phyloP scores from a whole-genome alignment of 2,113 vertebrate genomes.

The Peromyscus leucopus region DNA sequence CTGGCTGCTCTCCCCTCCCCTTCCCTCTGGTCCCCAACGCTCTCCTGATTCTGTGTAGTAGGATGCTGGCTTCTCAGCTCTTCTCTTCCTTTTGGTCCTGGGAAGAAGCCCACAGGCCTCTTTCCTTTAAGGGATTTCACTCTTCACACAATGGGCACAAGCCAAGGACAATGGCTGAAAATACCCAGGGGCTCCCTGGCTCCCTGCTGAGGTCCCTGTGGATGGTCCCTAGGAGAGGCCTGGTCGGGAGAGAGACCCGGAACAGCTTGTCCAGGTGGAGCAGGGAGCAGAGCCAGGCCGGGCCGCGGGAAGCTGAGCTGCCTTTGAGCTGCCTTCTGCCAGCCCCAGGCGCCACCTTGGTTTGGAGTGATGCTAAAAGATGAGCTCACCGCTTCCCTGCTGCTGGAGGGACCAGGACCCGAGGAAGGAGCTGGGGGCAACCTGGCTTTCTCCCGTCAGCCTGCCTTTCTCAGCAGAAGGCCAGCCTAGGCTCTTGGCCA shows the following conservation, averaged over 20 bases:
- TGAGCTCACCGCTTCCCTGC: conserved; percentile 77
- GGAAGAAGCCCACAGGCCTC: neutral
- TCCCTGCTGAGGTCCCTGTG: neutral
- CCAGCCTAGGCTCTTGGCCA: conserved; percentile 78
- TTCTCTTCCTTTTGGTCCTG: conserved; percentile 37
- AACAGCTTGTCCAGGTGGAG: conserved; percentile 58
- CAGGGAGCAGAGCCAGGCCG: conserved; percentile 70
- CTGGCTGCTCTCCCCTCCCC: neutral
- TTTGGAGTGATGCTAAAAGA: conserved; percentile 74
- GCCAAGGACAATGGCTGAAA: neutral
- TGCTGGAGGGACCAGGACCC: conserved; percentile 69
- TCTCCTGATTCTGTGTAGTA: neutral
- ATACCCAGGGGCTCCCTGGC: neutral
- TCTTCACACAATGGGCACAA: neutral
- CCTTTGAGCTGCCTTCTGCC: conserved; percentile 63
- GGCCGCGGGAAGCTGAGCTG: conserved; percentile 74
- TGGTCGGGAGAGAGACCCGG: conserved; percentile 29
- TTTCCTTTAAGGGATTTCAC: conserved; percentile 11
- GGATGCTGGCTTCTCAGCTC: neutral
- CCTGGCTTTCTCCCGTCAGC: conserved; percentile 70
- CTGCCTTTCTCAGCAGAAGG: conserved; percentile 79
- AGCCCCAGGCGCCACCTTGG: conserved; percentile 43
- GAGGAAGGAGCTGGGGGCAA: conserved; percentile 68
- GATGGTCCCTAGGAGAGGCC: neutral
- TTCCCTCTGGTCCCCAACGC: neutral